Evolutionary conservation across 1,140 invertebrate genomes (phyloP).

Genomic region (Leptestheria dahalacensis): DNA sequence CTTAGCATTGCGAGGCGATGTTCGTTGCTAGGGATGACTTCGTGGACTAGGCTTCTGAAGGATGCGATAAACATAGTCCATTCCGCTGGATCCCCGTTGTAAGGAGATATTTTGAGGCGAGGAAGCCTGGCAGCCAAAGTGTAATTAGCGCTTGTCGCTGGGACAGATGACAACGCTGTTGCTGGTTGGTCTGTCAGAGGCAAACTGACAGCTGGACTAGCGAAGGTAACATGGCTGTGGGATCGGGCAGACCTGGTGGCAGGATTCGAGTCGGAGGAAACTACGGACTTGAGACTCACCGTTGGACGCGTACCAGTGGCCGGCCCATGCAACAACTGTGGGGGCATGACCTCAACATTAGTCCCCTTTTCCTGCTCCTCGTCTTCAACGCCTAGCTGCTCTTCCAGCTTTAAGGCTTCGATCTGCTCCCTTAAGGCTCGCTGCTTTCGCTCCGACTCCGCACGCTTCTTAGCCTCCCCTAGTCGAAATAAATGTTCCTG

Average conservation of each 20-base stretch:
- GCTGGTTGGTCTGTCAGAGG: too few relatives aligned
- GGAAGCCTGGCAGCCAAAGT: neutral
- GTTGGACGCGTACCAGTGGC: too few relatives aligned
- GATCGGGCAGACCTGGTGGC: too few relatives aligned
- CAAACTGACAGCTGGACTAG: too few relatives aligned
- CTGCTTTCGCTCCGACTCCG: neutral
- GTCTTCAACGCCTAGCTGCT: neutral
- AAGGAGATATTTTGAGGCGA: neutral
- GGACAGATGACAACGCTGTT: neutral
- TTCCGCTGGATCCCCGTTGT: conserved; percentile 1
- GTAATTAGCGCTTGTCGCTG: neutral
- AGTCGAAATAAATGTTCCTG: neutral
- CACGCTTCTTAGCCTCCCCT: neutral
- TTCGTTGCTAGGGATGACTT: neutral
- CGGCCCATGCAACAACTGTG: too few relatives aligned
- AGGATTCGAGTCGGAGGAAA: too few relatives aligned
- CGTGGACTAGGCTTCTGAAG: conserved; percentile 5
- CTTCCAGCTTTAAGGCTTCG: neutral
- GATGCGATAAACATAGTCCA: conserved; percentile 9
- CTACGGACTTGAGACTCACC: too few relatives aligned
- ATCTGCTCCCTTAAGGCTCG: neutral
- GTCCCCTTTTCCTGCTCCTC: neutral
- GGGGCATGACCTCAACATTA: neutral
- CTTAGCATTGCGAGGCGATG: neutral
- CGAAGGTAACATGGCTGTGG: neutral